A percentile compares a stretch with the other conserved stretches of the same genome.
phyloP scores from a whole-genome alignment of 1,140 invertebrate genomes.

The Drosophila hydei region DNA sequence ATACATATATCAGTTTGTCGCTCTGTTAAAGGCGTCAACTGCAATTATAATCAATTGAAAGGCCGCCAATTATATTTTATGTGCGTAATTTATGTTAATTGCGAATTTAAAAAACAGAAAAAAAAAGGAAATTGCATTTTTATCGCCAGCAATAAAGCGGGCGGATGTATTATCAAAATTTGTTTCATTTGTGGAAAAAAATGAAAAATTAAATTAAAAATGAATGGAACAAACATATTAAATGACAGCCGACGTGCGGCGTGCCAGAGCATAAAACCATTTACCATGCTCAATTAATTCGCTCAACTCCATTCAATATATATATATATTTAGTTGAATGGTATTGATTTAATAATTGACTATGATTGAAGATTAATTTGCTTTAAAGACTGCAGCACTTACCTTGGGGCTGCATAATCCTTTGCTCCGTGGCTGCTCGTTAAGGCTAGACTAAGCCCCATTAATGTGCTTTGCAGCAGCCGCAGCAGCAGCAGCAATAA shows the following conservation, averaged over 20 bases:
- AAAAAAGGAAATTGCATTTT: slow-evolving; percentile 66
- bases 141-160: background rate
- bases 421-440: background rate
- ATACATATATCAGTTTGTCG: slow-evolving; percentile 12
- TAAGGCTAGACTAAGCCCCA: slow-evolving; percentile 1
- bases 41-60: slow-evolving; percentile 79
- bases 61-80: slow-evolving; percentile 67
- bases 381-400: slow-evolving; percentile 31
- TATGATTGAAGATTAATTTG: slow-evolving; percentile 7
- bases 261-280: background rate
- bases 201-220: slow-evolving; percentile 36
- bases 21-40: slow-evolving; percentile 23
- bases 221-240: slow-evolving; percentile 28
- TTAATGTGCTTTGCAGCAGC: slow-evolving; percentile 21
- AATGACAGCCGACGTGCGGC: background rate
- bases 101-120: slow-evolving; percentile 79
- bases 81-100: slow-evolving; percentile 77
- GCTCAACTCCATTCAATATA: background rate
- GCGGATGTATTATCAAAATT: slow-evolving; percentile 2
- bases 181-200: background rate
- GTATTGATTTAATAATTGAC: too few relatives aligned
- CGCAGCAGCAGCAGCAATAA: slow-evolving; percentile 6
- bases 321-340: background rate
- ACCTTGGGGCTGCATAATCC: slow-evolving; percentile 16
- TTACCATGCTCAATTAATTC: slow-evolving; percentile 4